Base-by-base conservation (phyloP, 2,888 invertebrate species). In the Epicampocera succincta region DNA sequence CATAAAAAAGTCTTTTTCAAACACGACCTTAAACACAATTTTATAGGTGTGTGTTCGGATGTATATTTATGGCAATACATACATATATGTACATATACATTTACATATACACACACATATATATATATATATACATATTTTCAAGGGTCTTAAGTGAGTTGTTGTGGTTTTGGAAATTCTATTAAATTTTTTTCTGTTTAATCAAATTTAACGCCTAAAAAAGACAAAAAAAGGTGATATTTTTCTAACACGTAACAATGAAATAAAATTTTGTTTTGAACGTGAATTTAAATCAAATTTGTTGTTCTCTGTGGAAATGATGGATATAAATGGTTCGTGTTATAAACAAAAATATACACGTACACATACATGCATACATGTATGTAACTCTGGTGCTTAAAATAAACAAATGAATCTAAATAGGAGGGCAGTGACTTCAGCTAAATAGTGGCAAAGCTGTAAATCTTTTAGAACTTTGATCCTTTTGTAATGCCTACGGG, bases 181-280 rank as follows among this genome's bases (percentile, higher is more conserved):
- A 15, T 71, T n/a, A 40, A 25, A 25, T 3, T 3, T 33, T 9
- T 56, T 65, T 54, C 38, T 13, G 25, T 58, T 52, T 65, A 71
- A 72, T 79, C 74, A 68, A 73, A 79, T 74, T 61, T 61, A 69
- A 81, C 54, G 63, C 61, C 46, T 61, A 63, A 72, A 29, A 38
- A 25, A 54, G 21, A 54, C 19, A n/a, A 72, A 33, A 33, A 33
- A 33, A 5, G 33, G 40, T 73, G 72, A 73, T 73, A 73, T 72
- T 73, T 81, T 76, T 56, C 72, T 81, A 72, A 73, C 66, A 73
- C 72, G 58, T 72, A 66, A 33, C 50, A 66, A 33, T 21, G 3
- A 25, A 66, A 33, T 21, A 1, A 25, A 56, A 29, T 56, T 17
- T 56, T 60, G 33, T 56, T 74, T 65, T 66, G 40, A 44, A 42